Evolutionary conservation across 2,888 invertebrate genomes (phyloP).

Genomic region (Emmelina monodactyla): DNA sequence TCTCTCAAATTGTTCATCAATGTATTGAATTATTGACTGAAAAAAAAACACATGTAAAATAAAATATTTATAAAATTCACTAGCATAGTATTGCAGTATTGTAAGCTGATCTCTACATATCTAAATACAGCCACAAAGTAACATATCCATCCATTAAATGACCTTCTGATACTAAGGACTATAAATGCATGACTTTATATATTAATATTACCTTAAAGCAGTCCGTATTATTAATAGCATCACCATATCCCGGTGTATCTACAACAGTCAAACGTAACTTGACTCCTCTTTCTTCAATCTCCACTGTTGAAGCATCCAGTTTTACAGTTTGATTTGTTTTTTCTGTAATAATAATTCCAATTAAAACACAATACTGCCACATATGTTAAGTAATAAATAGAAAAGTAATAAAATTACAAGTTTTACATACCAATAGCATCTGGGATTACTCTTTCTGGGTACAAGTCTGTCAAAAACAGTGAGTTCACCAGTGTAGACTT

Average conservation of each 20-base stretch:
- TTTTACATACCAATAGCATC: conserved; percentile 78
- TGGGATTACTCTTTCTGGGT: conserved; percentile 90
- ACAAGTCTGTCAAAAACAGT: conserved; percentile 92
- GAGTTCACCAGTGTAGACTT: conserved; percentile 97
- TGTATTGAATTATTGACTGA: conserved; percentile 91
- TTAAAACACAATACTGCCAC: too few relatives aligned
- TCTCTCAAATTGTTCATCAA: conserved; percentile 96
- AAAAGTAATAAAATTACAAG: conserved; percentile 1
- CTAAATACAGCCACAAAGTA: too few relatives aligned
- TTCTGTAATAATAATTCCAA: conserved; percentile 58
- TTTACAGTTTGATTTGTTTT: conserved; percentile 92
- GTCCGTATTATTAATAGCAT: conserved; percentile 93
- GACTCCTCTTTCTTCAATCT: conserved; percentile 95
- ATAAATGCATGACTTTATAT: too few relatives aligned
- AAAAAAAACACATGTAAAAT: too few relatives aligned
- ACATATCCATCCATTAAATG: too few relatives aligned
- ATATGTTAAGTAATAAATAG: too few relatives aligned
- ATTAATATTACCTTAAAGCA: conserved; percentile 83
- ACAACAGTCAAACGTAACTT: conserved; percentile 92
- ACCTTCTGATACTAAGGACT: too few relatives aligned
- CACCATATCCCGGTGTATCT: conserved; percentile 96
- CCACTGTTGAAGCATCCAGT: conserved; percentile 93
- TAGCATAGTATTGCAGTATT: too few relatives aligned
- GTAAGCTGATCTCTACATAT: too few relatives aligned
- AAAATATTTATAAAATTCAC: too few relatives aligned